Evolutionary conservation across 2,797 vertebrate genomes (phyloP).

Genomic region (Liparis tanakae): DNA sequence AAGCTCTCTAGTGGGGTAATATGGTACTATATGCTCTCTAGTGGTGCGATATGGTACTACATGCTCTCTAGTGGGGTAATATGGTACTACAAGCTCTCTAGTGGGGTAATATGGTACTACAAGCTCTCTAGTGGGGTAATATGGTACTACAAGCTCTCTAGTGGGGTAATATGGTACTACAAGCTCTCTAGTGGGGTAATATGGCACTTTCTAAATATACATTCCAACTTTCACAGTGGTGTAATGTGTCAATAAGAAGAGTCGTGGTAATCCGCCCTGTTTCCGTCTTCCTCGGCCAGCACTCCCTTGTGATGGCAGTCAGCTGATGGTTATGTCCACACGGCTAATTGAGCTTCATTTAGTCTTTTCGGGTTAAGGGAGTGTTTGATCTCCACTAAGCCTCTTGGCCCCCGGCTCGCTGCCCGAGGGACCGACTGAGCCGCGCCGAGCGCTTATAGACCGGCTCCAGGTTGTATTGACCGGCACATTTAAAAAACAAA

Average conservation of each 20-base stretch:
- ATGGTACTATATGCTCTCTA: too few relatives aligned
- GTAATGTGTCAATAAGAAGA: background rate
- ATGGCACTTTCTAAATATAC: background rate
- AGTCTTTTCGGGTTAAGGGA: slow-evolving; percentile 66
- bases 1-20: too few relatives aligned
- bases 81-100: too few relatives aligned
- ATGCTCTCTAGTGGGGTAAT: too few relatives aligned
- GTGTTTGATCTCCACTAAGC: slow-evolving; percentile 71
- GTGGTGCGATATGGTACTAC: too few relatives aligned
- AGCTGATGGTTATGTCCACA: slow-evolving; percentile 72
- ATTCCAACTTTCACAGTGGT: background rate
- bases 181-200: too few relatives aligned
- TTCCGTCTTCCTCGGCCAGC: slow-evolving; percentile 24
- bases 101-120: too few relatives aligned
- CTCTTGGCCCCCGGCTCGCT: slow-evolving; percentile 56
- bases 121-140: too few relatives aligned
- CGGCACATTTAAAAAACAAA: background rate
- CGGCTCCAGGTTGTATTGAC: too few relatives aligned
- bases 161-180: too few relatives aligned
- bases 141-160: too few relatives aligned
- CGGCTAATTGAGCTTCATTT: slow-evolving; percentile 63
- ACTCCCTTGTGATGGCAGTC: slow-evolving; percentile 51
- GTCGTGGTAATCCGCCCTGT: slow-evolving; percentile 10
- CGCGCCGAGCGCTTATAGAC: too few relatives aligned
- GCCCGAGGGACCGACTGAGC: slow-evolving; percentile 27